Base-by-base conservation (phyloP, 2,888 invertebrate genomes). In the Rhimphoctona megacephalus region DNA sequence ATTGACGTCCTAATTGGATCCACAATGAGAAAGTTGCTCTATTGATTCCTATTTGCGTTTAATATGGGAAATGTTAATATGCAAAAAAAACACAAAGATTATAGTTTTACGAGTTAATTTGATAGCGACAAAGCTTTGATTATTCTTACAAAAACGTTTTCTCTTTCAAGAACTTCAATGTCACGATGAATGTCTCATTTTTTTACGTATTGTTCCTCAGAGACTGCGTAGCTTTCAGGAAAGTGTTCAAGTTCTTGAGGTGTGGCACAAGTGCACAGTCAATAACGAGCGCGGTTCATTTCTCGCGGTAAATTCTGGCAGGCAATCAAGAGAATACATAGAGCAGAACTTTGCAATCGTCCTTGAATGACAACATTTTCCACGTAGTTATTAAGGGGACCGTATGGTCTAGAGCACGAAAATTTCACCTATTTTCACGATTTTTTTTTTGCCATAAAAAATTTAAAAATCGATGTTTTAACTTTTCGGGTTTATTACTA, bases 201-300 rank as follows among this genome's bases (percentile, higher is more conserved):
- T 54, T 73, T 39, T 54, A 54, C 22, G 17, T 0, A 19, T 70
- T 46, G 9, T 70, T 70, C 30, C 70, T 57, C 36, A 6, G 54
- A 73, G 54, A 61, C 61, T 25, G n/a, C n/a, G 25, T 36, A 73
- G 36, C 57, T 17, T 22, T n/a, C 22, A 19, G 8, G 43, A 19
- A 8, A 72, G 72, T 49, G 19, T 30, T 39, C 39, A 17, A 46
- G 17, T n/a, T n/a, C 17, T 25, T 19, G 30, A 33, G 54, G 43
- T 49, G 19, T 49, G n/a, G 64, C n/a, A 19, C 33, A 36, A 54
- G 57, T 73, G 22, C 39, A 73, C 39, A 54, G 66, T 36, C 66
- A 67, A 78, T 78, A 39, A 78, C 67, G 33, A 64, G 49, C 14
- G 52, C 25, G 22, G 36, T 67, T 66, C 52, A 67, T 78, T 78